These are phyloP conservation scores for Allophyes oxyacanthae DNA, from an alignment of 2,888 invertebrate species.

Conservation along the genomic window DNA sequence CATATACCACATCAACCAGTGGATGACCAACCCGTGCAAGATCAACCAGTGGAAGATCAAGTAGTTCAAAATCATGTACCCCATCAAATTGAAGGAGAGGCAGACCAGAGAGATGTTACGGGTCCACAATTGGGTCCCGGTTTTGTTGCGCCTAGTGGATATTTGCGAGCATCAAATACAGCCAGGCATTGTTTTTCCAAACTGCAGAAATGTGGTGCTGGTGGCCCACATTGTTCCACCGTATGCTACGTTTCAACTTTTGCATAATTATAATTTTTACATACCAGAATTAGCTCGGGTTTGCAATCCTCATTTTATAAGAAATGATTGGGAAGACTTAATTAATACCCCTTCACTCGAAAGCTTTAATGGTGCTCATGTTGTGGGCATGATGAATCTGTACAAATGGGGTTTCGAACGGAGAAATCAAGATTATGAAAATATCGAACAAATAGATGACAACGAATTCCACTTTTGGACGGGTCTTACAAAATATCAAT, in stretches of 20 bases:
- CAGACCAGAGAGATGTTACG: neutral
- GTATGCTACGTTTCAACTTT: neutral
- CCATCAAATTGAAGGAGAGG: slow-evolving; percentile 11
- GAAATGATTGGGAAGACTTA: slow-evolving; percentile 21
- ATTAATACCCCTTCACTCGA: slow-evolving; percentile 4
- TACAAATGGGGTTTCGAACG: slow-evolving; percentile 35
- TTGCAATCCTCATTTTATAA: slow-evolving; percentile 14
- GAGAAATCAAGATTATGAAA: slow-evolving; percentile 30
- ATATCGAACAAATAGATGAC: slow-evolving; percentile 34
- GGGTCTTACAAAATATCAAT: slow-evolving; percentile 32
- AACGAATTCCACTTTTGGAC: slow-evolving; percentile 35
- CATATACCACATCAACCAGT: too few relatives aligned
- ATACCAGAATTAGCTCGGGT: slow-evolving; percentile 18
- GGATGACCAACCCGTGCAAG: slow-evolving; percentile 20
- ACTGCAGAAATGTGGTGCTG: slow-evolving; percentile 12
- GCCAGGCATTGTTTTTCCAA: slow-evolving; percentile 13
- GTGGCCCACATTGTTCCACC: slow-evolving; percentile 6
- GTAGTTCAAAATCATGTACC: too few relatives aligned
- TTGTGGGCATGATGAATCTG: slow-evolving; percentile 28
- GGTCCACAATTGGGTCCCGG: neutral
- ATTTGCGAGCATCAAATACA: slow-evolving; percentile 13
- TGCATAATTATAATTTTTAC: too few relatives aligned
- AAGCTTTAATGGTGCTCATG: slow-evolving; percentile 27
- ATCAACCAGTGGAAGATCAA: slow-evolving; percentile 11
- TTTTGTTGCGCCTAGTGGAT: slow-evolving; percentile 8